Evolutionary conservation across 2,113 vertebrate genomes (phyloP).

Genomic region (Oncorhynchus tshawytscha): DNA sequence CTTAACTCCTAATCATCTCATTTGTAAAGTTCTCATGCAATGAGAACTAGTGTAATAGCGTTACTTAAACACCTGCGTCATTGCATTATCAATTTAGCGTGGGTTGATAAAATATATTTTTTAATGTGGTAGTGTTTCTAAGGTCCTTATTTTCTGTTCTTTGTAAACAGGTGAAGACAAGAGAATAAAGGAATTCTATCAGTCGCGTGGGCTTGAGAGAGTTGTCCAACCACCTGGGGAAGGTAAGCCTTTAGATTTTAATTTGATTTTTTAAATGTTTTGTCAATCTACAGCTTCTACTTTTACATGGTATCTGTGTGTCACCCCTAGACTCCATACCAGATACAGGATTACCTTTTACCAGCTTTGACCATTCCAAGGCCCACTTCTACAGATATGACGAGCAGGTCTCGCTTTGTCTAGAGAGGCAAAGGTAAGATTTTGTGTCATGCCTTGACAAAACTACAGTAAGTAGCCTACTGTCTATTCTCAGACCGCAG

Average conservation of each 20-base stretch:
- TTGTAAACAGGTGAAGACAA: conserved; percentile 86
- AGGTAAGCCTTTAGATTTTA: conserved; percentile 65
- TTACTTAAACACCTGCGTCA: no score
- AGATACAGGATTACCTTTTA: conserved; percentile 87
- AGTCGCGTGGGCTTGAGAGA: conserved; percentile 91
- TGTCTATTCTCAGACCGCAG: no score
- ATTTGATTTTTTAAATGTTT: no score
- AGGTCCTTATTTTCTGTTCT: not conserved
- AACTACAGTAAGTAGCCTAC: not conserved
- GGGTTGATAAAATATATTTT: not conserved
- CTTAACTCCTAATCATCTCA: no score
- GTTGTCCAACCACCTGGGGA: conserved; percentile 86
- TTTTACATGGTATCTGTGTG: not conserved
- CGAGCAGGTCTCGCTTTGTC: conserved; percentile 91
- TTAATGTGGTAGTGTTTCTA: no score
- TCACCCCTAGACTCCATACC: conserved; percentile 78
- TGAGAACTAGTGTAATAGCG: no score
- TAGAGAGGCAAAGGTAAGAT: conserved; percentile 89
- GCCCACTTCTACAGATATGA: conserved; percentile 97
- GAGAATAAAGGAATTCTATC: conserved; percentile 95
- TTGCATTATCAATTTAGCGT: not conserved
- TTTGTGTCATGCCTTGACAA: not conserved
- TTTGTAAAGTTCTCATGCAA: no score
- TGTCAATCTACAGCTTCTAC: no score
- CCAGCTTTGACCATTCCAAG: conserved; percentile 92